Conservation (phyloP, 1,140 invertebrate genomes). For the Papilio machaon region DNA sequence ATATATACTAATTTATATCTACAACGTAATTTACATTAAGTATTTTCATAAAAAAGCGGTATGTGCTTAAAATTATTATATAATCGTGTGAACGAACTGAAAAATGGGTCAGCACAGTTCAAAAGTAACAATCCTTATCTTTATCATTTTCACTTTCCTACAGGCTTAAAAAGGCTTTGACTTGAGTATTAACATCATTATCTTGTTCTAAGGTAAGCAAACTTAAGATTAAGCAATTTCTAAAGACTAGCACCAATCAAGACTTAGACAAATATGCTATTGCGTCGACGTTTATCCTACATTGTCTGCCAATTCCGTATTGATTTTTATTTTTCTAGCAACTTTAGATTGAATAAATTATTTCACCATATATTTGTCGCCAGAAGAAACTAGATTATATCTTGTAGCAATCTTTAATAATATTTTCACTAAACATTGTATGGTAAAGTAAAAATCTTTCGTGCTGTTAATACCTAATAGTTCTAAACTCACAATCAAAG, state of each 20-base stretch:
- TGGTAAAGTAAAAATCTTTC: background rate
- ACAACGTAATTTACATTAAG: background rate
- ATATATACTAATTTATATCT: background rate
- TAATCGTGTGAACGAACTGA: conserved; percentile 13
- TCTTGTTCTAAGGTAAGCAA: background rate
- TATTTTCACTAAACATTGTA: background rate
- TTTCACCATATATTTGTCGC: background rate
- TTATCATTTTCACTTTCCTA: background rate
- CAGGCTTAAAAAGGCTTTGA: conserved; percentile 8
- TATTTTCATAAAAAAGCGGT: background rate
- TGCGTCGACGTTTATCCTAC: background rate
- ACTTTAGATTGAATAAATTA: background rate
- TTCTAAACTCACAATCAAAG: too few relatives aligned
- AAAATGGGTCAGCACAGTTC: conserved; percentile 7
- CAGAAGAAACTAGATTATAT: background rate
- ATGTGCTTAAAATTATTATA: background rate
- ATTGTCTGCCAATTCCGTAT: background rate
- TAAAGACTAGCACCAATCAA: background rate
- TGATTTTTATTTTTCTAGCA: conserved; percentile 6
- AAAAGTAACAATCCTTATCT: background rate
- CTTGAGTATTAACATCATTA: conserved; percentile 1
- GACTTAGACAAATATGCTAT: background rate
- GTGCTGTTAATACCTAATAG: background rate
- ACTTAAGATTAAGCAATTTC: background rate
- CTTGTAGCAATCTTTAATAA: background rate